phyloP scores from a whole-genome alignment of 2,888 invertebrate genomes.

The Epinotia brunnichana region DNA sequence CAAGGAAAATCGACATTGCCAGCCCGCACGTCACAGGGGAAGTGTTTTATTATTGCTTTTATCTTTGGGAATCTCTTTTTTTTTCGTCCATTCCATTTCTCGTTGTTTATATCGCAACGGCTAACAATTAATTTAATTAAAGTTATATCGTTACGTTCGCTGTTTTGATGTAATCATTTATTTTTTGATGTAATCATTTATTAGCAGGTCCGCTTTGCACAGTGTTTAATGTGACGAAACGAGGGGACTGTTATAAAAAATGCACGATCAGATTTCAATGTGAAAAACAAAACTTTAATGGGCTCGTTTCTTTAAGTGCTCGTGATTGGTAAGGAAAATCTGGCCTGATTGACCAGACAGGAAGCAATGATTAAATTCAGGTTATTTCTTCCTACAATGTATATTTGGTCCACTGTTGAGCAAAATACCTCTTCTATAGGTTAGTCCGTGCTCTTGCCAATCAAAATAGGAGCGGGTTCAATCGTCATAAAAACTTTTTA shows the following conservation, averaged over 20 bases:
- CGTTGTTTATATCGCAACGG: constrained; percentile 80
- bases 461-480: no score
- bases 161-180: constrained; percentile 71
- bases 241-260: constrained; percentile 31
- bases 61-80: constrained; percentile 76
- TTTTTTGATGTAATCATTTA: constrained; percentile 56
- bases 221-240: constrained; percentile 50
- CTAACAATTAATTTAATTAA: constrained; percentile 82
- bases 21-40: constrained; percentile 64
- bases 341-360: background rate
- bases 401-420: no score
- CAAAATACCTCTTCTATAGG: no score
- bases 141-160: constrained; percentile 65
- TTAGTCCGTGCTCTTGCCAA: no score
- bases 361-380: no score
- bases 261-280: background rate
- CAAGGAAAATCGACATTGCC: constrained; percentile 49
- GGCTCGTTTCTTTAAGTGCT: background rate
- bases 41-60: constrained; percentile 81
- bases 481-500: no score
- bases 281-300: background rate
- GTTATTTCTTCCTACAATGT: no score
- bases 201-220: constrained; percentile 54
- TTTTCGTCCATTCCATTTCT: constrained; percentile 69
- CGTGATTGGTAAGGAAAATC: background rate